Conservation (phyloP, 92 coral and sea anemone genomes). For the Micromussa lordhowensis region DNA sequence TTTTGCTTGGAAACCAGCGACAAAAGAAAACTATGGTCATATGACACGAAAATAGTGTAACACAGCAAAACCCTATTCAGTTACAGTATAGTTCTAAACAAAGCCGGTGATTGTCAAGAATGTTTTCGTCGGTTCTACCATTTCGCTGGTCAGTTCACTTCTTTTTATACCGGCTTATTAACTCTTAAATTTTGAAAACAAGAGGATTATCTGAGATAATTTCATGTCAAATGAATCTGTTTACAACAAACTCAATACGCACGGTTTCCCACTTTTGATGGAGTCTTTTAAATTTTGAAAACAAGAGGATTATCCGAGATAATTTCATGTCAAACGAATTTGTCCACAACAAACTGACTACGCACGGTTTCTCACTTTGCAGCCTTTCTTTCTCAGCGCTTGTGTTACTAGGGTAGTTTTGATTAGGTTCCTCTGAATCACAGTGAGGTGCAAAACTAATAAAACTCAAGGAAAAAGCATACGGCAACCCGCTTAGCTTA, state of each 20-base stretch:
- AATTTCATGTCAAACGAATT: not conserved
- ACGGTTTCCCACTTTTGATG: not conserved
- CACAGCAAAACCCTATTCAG: not conserved
- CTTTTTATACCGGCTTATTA: too few relatives aligned
- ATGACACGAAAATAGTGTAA: too few relatives aligned
- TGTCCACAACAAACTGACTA: not conserved
- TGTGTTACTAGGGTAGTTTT: not conserved
- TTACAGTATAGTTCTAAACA: too few relatives aligned
- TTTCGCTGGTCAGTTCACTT: too few relatives aligned
- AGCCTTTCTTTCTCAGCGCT: not conserved
- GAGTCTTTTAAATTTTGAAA: not conserved
- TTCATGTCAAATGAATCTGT: not conserved
- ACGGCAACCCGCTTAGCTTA: too few relatives aligned
- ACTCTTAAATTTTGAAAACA: not conserved
- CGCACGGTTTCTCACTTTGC: not conserved
- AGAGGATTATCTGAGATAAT: not conserved
- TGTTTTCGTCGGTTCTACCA: not conserved
- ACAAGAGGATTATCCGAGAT: not conserved
- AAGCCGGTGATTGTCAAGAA: not conserved
- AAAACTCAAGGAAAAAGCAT: not conserved
- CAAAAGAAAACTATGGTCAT: too few relatives aligned
- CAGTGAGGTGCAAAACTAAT: not conserved
- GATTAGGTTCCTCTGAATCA: not conserved
- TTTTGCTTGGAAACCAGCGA: too few relatives aligned
- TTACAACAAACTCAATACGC: not conserved